These are phyloP conservation scores for Procavia capensis DNA, from an alignment of 2,113 vertebrate genomes.

Conservation along the genomic window DNA sequence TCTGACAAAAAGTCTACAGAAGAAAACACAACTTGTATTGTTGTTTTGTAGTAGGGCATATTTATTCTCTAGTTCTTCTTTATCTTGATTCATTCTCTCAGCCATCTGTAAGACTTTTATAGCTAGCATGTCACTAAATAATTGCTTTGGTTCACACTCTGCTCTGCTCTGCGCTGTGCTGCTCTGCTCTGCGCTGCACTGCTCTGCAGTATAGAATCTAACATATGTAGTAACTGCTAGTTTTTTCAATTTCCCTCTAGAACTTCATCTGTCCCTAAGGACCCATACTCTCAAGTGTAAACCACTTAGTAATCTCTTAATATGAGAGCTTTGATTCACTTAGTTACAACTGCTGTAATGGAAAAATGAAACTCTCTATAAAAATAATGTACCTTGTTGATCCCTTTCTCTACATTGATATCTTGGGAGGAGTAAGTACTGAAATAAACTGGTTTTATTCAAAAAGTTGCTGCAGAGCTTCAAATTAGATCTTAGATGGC, in stretches of 20 bases:
- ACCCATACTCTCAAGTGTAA: neutral
- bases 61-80: neutral
- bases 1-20: neutral
- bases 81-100: neutral
- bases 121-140: neutral
- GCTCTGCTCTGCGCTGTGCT: neutral
- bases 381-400: neutral
- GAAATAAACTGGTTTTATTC: neutral
- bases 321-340: neutral
- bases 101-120: neutral
- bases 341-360: neutral
- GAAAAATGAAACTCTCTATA: neutral
- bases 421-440: neutral
- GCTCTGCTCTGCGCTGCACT: neutral
- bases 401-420: neutral
- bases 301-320: neutral
- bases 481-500: neutral
- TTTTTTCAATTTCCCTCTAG: slow-evolving; percentile 13
- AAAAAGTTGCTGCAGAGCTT: neutral
- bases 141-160: neutral
- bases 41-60: neutral
- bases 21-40: neutral
- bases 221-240: neutral
- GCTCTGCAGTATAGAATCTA: neutral
- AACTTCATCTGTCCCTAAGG: neutral